phyloP scores from a whole-genome alignment of 2,113 vertebrate species.

The Neodontobutis hainanensis region DNA sequence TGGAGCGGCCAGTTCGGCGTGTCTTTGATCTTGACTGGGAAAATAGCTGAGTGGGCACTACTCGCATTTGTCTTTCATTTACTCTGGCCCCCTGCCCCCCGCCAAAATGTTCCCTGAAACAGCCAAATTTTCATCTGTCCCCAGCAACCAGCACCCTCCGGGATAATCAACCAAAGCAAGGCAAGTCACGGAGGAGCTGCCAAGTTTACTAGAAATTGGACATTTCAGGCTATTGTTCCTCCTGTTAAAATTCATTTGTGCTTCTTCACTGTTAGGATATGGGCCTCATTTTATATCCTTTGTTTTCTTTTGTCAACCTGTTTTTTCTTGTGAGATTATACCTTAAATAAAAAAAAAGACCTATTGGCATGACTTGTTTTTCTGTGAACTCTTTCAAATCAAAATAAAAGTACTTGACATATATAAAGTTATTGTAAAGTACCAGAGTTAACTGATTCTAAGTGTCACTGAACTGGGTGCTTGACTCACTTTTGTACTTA shows the following conservation, averaged over 20 bases:
- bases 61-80: slow-evolving; percentile 85
- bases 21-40: slow-evolving; percentile 87
- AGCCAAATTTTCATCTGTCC: slow-evolving; percentile 82
- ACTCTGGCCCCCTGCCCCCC: slow-evolving; percentile 62
- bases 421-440: slow-evolving; percentile 11
- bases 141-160: slow-evolving; percentile 60
- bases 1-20: slow-evolving; percentile 80
- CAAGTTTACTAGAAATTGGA: slow-evolving; percentile 58
- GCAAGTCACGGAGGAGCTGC: slow-evolving; percentile 61
- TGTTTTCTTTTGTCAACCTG: slow-evolving; percentile 29
- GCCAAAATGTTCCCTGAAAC: slow-evolving; percentile 74
- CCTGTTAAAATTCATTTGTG: slow-evolving; percentile 22
- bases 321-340: slow-evolving; percentile 19
- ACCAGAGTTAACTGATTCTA: slow-evolving; percentile 48
- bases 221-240: slow-evolving; percentile 31
- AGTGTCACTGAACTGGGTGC: slow-evolving; percentile 38
- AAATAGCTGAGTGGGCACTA: slow-evolving; percentile 87
- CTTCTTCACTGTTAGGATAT: slow-evolving; percentile 17
- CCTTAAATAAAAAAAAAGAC: slow-evolving; percentile 30
- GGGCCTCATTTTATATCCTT: slow-evolving; percentile 31
- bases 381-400: slow-evolving; percentile 25
- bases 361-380: slow-evolving; percentile 31
- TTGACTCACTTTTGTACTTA: slow-evolving; percentile 13
- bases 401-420: slow-evolving; percentile 47
- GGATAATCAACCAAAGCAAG: slow-evolving; percentile 71